Percentiles rank a stretch among this genome's conserved stretches.
These are phyloP conservation scores for Agonopterix arenella DNA, from an alignment of 2,888 invertebrate genomes.

Conservation along the genomic window DNA sequence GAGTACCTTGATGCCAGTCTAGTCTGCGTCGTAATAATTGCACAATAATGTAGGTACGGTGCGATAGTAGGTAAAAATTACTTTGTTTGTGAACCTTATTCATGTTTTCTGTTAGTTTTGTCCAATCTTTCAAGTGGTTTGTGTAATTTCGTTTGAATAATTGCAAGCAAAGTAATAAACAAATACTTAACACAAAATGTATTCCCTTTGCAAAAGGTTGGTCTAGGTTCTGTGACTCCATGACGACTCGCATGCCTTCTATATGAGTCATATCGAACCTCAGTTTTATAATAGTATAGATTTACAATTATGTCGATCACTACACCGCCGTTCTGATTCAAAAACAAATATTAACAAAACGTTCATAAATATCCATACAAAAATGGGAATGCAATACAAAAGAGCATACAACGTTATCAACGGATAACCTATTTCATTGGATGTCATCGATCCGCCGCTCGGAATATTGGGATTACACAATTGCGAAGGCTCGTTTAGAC, in stretches of 20 bases:
- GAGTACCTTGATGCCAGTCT: slow-evolving; percentile 8
- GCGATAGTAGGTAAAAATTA: background rate
- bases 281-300: too few relatives aligned
- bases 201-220: slow-evolving; percentile 18
- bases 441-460: too few relatives aligned
- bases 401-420: too few relatives aligned
- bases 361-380: too few relatives aligned
- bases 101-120: slow-evolving; percentile 1
- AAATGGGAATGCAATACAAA: too few relatives aligned
- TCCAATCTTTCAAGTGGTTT: slow-evolving; percentile 2
- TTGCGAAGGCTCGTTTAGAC: too few relatives aligned
- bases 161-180: background rate
- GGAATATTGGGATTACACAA: too few relatives aligned
- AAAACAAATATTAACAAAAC: too few relatives aligned
- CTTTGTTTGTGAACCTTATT: background rate
- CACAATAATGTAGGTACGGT: slow-evolving; percentile 9
- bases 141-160: background rate
- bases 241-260: slow-evolving; percentile 53
- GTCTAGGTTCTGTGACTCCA: slow-evolving; percentile 23
- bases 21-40: slow-evolving; percentile 7
- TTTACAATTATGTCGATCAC: too few relatives aligned
- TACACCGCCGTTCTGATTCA: too few relatives aligned
- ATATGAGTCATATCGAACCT: slow-evolving; percentile 58
- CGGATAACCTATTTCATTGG: too few relatives aligned
- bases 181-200: too few relatives aligned